These are phyloP conservation scores for Drosophila kohkoa DNA, from an alignment of 1,140 invertebrate genomes.

Conservation along the genomic window DNA sequence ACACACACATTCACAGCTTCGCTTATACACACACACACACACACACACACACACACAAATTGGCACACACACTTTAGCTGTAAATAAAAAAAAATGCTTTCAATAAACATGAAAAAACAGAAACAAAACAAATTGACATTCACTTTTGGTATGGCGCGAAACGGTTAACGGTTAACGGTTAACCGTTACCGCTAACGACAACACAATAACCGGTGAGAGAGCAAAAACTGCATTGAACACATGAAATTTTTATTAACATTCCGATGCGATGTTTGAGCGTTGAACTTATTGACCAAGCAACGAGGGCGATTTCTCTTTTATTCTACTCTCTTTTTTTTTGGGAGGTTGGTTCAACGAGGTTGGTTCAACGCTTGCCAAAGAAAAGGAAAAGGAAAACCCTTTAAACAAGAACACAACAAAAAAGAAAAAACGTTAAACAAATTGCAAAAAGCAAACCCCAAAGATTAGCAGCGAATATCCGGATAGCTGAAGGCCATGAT, in stretches of 20 bases:
- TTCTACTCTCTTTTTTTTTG: no score
- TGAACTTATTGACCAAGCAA: no score
- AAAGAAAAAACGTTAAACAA: not conserved
- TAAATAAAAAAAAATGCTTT: conserved; percentile 65
- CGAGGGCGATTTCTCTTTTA: no score
- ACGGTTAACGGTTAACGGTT: conserved; percentile 43
- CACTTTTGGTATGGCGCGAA: conserved; percentile 10
- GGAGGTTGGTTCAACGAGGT: no score
- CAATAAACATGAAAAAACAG: conserved; percentile 51
- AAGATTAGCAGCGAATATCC: conserved; percentile 52
- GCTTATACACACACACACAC: conserved; percentile 3
- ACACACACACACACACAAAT: conserved; percentile 14
- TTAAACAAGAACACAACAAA: not conserved
- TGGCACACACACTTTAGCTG: conserved; percentile 45
- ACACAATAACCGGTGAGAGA: not conserved
- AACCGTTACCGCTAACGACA: no score
- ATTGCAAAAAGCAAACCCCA: conserved; percentile 12
- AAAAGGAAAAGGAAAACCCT: no score
- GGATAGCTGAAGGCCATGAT: conserved; percentile 79
- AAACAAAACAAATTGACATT: conserved; percentile 15
- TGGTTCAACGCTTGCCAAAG: no score
- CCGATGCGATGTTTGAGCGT: not conserved
- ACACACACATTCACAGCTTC: conserved; percentile 10
- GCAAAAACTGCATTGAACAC: not conserved
- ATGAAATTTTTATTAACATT: not conserved